Evolutionary conservation across 1,140 invertebrate genomes (phyloP).

Genomic region (Eupeodes corollae): DNA sequence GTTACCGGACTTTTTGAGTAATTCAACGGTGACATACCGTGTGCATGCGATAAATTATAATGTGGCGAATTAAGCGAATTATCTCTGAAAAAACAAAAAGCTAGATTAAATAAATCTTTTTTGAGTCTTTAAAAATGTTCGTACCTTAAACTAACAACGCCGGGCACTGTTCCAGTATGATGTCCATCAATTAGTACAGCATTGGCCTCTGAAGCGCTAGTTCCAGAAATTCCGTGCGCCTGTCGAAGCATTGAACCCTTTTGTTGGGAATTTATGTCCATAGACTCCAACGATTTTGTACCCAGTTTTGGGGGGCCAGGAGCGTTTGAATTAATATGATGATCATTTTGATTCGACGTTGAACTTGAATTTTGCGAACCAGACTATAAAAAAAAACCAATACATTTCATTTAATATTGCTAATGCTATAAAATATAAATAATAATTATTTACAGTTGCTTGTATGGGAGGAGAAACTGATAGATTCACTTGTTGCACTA

Average conservation of each 20-base stretch:
- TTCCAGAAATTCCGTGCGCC: slow-evolving; percentile 4
- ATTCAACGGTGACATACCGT: slow-evolving; percentile 29
- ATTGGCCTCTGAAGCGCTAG: slow-evolving; percentile 4
- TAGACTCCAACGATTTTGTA: slow-evolving; percentile 16
- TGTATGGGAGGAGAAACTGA: background rate
- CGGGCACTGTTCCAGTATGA: slow-evolving; percentile 21
- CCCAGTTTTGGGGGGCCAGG: slow-evolving; percentile 39
- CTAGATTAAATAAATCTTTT: background rate
- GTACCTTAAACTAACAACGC: slow-evolving; percentile 27
- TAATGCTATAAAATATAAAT: background rate
- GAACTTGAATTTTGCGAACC: slow-evolving; percentile 1
- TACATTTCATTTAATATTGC: background rate
- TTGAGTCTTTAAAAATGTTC: background rate
- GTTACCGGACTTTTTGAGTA: slow-evolving; percentile 32
- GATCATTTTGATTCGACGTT: slow-evolving; percentile 25
- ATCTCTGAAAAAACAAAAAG: slow-evolving; percentile 15
- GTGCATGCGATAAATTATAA: slow-evolving; percentile 31
- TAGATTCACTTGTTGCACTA: background rate
- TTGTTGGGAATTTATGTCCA: slow-evolving; percentile 27
- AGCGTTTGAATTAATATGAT: slow-evolving; percentile 40
- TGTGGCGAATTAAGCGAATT: slow-evolving; percentile 31
- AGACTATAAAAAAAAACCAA: too few relatives aligned
- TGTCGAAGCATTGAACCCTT: slow-evolving; percentile 34
- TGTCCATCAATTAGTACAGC: slow-evolving; percentile 13
- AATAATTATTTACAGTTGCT: too few relatives aligned